Evolutionary conservation across 53 echinoderm and acorn worm genomes (phyloP).

Genomic region (Astropecten irregularis): DNA sequence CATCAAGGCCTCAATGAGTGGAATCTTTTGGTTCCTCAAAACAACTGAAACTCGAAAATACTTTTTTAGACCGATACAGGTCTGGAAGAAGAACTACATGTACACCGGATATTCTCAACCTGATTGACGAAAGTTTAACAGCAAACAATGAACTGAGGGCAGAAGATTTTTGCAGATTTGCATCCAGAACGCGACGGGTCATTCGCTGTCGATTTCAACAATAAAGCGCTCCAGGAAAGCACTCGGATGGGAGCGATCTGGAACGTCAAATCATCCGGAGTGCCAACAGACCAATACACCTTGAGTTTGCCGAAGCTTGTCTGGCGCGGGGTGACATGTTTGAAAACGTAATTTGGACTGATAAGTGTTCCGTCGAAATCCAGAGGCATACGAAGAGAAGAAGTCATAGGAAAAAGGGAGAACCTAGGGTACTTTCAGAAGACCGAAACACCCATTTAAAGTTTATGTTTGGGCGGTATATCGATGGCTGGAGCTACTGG

Average conservation of each 20-base stretch:
- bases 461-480: constrained; percentile 70
- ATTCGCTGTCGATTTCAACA: neutral
- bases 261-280: constrained; percentile 51
- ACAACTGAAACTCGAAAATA: neutral
- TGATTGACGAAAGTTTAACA: constrained; percentile 29
- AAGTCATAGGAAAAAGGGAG: constrained; percentile 10
- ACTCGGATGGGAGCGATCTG: constrained; percentile 50
- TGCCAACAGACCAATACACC: constrained; percentile 31
- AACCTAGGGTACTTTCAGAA: neutral
- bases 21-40: neutral
- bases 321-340: constrained; percentile 22
- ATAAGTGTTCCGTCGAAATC: constrained; percentile 61
- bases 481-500: constrained; percentile 39
- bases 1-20: neutral
- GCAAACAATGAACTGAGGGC: constrained; percentile 38
- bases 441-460: too few species aligned
- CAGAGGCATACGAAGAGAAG: neutral
- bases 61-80: neutral
- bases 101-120: neutral
- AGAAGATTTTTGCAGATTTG: constrained; percentile 9
- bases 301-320: constrained; percentile 37
- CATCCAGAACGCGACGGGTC: neutral
- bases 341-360: constrained; percentile 62
- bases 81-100: neutral
- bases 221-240: constrained; percentile 28